phyloP scores from a whole-genome alignment of 2,797 vertebrate genomes.

The Phalanger gymnotis region DNA sequence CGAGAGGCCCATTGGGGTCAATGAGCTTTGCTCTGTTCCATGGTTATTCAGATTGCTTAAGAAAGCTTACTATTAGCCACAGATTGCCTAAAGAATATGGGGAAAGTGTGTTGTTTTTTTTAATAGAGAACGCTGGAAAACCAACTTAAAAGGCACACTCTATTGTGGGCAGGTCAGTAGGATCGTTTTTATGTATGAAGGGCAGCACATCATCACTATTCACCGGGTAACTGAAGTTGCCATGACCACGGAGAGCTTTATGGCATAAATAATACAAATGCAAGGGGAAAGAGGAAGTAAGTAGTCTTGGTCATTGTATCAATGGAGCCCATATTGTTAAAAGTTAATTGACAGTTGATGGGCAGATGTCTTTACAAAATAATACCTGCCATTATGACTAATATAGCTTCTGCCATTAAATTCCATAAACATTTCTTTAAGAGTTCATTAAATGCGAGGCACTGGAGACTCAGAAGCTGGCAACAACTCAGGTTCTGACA shows the following conservation, averaged over 20 bases:
- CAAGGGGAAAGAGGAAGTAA: neutral
- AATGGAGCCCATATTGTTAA: neutral
- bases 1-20: accelerated
- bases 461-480: neutral
- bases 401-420: conserved; percentile 75
- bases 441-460: neutral
- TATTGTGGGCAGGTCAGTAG: neutral
- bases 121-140: neutral
- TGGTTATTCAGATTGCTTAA: neutral
- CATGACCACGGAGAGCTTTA: neutral
- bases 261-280: neutral
- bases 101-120: neutral
- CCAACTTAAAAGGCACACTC: no score
- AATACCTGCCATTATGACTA: conserved; percentile 64
- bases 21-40: accelerated
- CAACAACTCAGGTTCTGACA: neutral
- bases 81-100: neutral
- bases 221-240: neutral
- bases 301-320: conserved; percentile 8
- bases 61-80: neutral
- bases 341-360: conserved; percentile 72
- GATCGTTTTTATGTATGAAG: neutral
- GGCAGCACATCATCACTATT: neutral
- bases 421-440: neutral
- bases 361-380: conserved; percentile 81